phyloP scores from a whole-genome alignment of 2,888 invertebrate genomes.

The Thereva unica region DNA sequence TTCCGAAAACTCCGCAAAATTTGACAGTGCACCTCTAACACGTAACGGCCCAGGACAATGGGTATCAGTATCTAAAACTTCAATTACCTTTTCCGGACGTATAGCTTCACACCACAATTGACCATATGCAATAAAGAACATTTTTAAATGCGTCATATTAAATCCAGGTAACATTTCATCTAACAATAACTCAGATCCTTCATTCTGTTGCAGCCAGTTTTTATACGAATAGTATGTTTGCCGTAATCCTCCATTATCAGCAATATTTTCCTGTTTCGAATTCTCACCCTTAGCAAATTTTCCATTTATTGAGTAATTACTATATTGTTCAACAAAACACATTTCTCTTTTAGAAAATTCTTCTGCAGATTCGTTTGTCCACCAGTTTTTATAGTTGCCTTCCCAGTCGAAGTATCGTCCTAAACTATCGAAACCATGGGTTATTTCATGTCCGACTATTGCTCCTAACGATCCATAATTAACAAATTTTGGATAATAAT shows the following conservation, averaged over 20 bases:
- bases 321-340: conserved; percentile 24
- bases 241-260: conserved; percentile 23
- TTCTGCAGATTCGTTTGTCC: conserved; percentile 1
- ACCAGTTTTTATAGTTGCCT: background rate
- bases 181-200: background rate
- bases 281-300: conserved; percentile 17
- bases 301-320: background rate
- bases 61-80: conserved; percentile 4
- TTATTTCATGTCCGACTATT: conserved; percentile 85
- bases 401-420: conserved; percentile 56
- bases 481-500: conserved; percentile 8
- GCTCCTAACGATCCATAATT: conserved; percentile 75
- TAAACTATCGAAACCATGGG: conserved; percentile 81
- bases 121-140: conserved; percentile 28
- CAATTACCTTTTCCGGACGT: background rate
- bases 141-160: conserved; percentile 17
- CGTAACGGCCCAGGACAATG: conserved; percentile 12
- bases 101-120: conserved; percentile 18
- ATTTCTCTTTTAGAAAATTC: conserved; percentile 5
- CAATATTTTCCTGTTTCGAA: conserved; percentile 28
- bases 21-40: conserved; percentile 17
- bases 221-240: conserved; percentile 16
- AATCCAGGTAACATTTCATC: conserved; percentile 10
- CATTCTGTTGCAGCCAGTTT: conserved; percentile 22
- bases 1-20: conserved; percentile 19